Base-by-base conservation (phyloP, 2,888 invertebrate species). In the Crematogaster levior region DNA sequence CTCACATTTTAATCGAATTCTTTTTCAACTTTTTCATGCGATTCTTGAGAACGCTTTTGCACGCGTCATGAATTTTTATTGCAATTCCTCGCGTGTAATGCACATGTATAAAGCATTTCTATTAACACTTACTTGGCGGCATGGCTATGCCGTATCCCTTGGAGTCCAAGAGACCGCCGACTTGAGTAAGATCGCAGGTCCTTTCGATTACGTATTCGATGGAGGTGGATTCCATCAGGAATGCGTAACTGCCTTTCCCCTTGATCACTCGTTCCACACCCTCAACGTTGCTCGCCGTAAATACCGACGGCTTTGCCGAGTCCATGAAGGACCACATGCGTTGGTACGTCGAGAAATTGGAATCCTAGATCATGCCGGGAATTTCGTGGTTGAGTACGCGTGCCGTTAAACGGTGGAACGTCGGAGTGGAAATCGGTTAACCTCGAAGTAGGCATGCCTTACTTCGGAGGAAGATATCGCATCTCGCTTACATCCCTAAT, bases 71-170 rank as follows among this genome's bases (percentile, higher is more conserved):
- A 75, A 61, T 12, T 63, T 73, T 43, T 65, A 53, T 37, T 15
- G 46, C 48, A n/a, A 37, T 5, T 18, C 24, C 27, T 27, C 21
- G 12, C 15, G 48, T 18, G 18, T 15, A 43, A 34, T 27, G 40
- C 53, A 43, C 30, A 34, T 18, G n/a, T 40, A 5, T 46, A 40
- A 27, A 27, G 37, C 58, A 56, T 73, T 63, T 65, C 21, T 30
- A 34, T 81, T 81, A 51, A 70, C 94, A 95, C 97, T 96, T 95
- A 98, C 98, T 97, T 92, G 97, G 96, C 1, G 98, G 98, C 95
- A 98, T 97, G 0, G 98, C 99, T 85, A 99, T 97, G 46, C 98
- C 99, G 92, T 99, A 99, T 91, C 98, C 98, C 94, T 99, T 99
- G 66, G 97, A 97, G 93, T 99, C 98, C 75, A 99, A 95, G 90